phyloP scores from a whole-genome alignment of 2,888 invertebrate genomes.

The Apamea anceps region DNA sequence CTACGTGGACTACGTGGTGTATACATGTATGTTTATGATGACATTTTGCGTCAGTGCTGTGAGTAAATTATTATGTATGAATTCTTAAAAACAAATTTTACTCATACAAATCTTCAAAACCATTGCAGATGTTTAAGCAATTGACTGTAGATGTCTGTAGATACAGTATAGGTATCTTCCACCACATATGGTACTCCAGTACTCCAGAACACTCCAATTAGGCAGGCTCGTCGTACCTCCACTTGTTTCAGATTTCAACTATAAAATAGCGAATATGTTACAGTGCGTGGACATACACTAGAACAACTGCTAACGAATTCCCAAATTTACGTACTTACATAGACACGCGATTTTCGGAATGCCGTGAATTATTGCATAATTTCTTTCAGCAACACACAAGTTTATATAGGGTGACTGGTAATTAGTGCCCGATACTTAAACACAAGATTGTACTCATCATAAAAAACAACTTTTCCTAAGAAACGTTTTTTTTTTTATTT shows the following conservation, averaged over 20 bases:
- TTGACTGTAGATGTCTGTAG: not conserved
- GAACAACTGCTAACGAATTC: not conserved
- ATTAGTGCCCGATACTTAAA: no score
- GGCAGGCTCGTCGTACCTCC: slow-evolving; percentile 57
- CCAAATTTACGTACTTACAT: no score
- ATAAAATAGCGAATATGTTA: slow-evolving; percentile 68
- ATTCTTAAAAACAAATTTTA: not conserved
- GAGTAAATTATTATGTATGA: not conserved
- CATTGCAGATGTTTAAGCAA: not conserved
- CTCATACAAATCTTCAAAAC: not conserved
- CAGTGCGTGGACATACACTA: slow-evolving; percentile 6
- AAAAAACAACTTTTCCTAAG: no score
- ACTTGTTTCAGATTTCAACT: slow-evolving; percentile 72
- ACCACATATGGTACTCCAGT: slow-evolving; percentile 50
- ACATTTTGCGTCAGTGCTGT: not conserved
- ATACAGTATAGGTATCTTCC: slow-evolving; percentile 2
- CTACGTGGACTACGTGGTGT: not conserved
- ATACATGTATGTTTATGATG: not conserved
- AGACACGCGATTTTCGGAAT: not conserved
- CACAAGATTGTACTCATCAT: no score
- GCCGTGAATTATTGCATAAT: not conserved
- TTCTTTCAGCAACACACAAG: not conserved
- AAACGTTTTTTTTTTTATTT: no score
- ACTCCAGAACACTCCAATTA: slow-evolving; percentile 72
- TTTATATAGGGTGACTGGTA: no score